Conservation (phyloP, 2,888 invertebrate species). For the Anagyrus pseudococci region DNA sequence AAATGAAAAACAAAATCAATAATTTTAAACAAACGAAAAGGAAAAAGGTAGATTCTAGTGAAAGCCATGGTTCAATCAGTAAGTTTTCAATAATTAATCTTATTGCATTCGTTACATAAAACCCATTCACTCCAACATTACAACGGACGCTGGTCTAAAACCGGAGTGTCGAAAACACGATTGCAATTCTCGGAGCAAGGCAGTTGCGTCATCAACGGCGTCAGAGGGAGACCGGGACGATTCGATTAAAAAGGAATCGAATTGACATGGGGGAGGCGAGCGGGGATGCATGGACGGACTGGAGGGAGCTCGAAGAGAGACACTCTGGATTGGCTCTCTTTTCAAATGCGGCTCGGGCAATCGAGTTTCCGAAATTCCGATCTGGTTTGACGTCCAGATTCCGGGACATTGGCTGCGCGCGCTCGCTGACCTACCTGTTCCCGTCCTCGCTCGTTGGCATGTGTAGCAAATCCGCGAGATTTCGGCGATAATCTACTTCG, state of each 20-base stretch:
- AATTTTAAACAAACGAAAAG: no score
- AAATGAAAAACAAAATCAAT: no score
- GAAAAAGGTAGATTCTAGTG: no score
- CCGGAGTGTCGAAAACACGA: background rate
- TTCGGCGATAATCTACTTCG: no score
- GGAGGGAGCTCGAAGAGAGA: no score
- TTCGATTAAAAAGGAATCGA: constrained; percentile 29
- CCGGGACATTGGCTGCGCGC: constrained; percentile 14
- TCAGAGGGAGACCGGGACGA: background rate
- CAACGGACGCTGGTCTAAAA: no score
- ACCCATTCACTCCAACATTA: no score
- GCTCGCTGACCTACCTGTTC: background rate
- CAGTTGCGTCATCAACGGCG: background rate
- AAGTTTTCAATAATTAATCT: no score
- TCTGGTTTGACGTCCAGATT: constrained; percentile 26
- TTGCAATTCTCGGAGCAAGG: no score
- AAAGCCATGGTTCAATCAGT: no score
- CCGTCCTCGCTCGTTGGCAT: background rate
- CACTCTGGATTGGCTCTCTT: background rate
- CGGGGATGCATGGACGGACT: background rate
- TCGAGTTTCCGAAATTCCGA: constrained; percentile 36
- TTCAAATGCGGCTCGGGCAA: constrained; percentile 1
- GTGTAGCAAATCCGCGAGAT: no score
- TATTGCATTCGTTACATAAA: no score
- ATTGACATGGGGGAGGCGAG: constrained; percentile 12